Base-by-base conservation (phyloP, 2,888 invertebrate genomes). In the Euplagia quadripunctaria region DNA sequence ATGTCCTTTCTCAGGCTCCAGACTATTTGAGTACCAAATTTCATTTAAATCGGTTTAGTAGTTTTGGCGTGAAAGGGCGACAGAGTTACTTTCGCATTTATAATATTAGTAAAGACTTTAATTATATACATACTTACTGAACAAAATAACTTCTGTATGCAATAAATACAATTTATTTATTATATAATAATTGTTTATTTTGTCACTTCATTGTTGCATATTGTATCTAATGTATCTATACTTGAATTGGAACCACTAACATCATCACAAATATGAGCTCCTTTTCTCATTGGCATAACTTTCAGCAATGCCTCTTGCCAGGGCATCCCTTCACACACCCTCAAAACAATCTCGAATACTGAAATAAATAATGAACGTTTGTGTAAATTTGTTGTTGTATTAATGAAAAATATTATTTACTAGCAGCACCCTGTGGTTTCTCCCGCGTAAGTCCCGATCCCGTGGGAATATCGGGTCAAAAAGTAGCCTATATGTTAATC, bases 291-390 rank as follows among this genome's bases (percentile, higher is more conserved):
- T 4, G 99, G 99, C 80, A 99, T 94, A 5, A 97, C 97, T 87
- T 97, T 95, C 80, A 98, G 94, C 79, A 99, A 96, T 1, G 98
- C 97, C 70, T 98, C 97, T 87, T 97, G 97, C 98, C 99, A 99
- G 0, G 97, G 94, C 87, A 96, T 96, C 4, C 98, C 98, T 93
- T 97, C 97, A n/a, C 97, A 97, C 9, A 98, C 96, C 84, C 96
- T 96, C 49, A 98, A 93, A 68, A 99, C 92, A 86, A 99, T 98
- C 94, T 98, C 98, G 91, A 98, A 99, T 65, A 99, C 98, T 98
- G 41, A 42, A 74, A 68, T 46, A 31, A 64, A 49, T 51, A 71
- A 43, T 20, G 14, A 16, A 58, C 61, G 55, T 61, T 75, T 14
- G 17, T 72, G 11, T 64, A 14, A 14, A 46, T 31, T 31, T 31